Evolutionary conservation across 2,797 vertebrate species (phyloP).

Genomic region (Lycodopsis pacificus): DNA sequence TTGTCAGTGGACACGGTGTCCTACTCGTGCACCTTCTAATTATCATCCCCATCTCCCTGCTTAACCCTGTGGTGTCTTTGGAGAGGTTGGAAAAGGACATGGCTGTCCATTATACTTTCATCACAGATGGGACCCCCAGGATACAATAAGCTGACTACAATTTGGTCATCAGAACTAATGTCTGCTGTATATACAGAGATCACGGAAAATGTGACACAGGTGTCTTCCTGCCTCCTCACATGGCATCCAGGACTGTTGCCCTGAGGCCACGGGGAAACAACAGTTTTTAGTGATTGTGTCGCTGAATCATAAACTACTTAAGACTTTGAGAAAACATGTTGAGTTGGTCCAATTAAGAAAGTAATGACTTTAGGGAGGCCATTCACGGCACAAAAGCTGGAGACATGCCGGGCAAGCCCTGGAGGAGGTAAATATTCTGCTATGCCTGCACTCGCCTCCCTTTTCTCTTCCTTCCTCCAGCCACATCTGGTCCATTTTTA

Average conservation of each 20-base stretch:
- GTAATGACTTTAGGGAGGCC: conserved; percentile 78
- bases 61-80: conserved; percentile 59
- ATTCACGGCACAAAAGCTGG: conserved; percentile 65
- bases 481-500: conserved; percentile 58
- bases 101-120: conserved; percentile 54
- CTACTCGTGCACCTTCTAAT: conserved; percentile 67
- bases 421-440: conserved; percentile 55
- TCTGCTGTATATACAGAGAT: conserved; percentile 32
- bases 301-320: conserved; percentile 80
- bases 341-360: conserved; percentile 76
- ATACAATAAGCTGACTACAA: conserved; percentile 46
- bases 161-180: conserved; percentile 40
- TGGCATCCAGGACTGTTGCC: conserved; percentile 64
- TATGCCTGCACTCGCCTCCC: conserved; percentile 2
- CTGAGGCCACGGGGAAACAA: conserved; percentile 56
- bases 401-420: conserved; percentile 69
- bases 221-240: conserved; percentile 66
- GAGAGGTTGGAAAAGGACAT: conserved; percentile 46
- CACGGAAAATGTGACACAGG: conserved; percentile 67
- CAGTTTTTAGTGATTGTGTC: conserved; percentile 60
- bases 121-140: conserved; percentile 33
- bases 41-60: conserved; percentile 54
- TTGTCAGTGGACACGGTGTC: conserved; percentile 57
- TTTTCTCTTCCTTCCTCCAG: conserved; percentile 10
- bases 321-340: conserved; percentile 75